phyloP scores from a whole-genome alignment of 2,113 vertebrate genomes.

The Periophthalmus modestus region DNA sequence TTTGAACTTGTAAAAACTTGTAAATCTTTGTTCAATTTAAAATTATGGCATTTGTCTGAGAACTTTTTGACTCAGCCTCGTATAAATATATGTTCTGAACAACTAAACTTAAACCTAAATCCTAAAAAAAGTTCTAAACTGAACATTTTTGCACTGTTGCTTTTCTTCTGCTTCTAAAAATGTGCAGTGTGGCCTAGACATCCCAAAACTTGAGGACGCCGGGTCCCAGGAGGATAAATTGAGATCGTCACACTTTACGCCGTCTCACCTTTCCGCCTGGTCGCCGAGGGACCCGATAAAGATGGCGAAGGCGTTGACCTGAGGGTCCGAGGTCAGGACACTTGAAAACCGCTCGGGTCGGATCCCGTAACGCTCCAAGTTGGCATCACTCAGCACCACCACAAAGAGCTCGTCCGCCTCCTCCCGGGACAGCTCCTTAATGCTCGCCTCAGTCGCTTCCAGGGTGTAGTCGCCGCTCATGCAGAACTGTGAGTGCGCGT shows the following conservation, averaged over 20 bases:
- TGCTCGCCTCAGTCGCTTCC: slow-evolving; percentile 86
- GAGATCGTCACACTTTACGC: not conserved
- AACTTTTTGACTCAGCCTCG: too few species aligned
- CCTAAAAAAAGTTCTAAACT: too few species aligned
- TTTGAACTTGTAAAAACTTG: too few species aligned
- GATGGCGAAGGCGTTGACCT: slow-evolving; percentile 94
- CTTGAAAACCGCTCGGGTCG: slow-evolving; percentile 82
- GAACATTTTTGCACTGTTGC: too few species aligned
- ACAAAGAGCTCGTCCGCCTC: slow-evolving; percentile 95
- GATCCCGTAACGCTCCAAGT: slow-evolving; percentile 95
- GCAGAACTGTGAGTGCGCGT: slow-evolving; percentile 96
- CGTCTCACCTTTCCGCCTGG: slow-evolving; percentile 90
- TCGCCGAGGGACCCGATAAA: slow-evolving; percentile 96
- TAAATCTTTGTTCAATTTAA: too few species aligned
- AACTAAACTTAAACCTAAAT: too few species aligned
- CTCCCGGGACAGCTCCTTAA: slow-evolving; percentile 83
- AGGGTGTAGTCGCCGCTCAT: slow-evolving; percentile 96
- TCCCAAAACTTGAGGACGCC: too few species aligned
- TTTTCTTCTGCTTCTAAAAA: too few species aligned
- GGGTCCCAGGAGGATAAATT: too few species aligned
- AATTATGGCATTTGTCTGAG: too few species aligned
- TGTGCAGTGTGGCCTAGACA: too few species aligned
- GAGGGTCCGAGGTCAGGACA: slow-evolving; percentile 83
- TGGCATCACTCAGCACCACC: slow-evolving; percentile 93
- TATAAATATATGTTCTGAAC: too few species aligned